Percentiles rank a stretch among this genome's conserved stretches.
Conservation (phyloP, 2,888 invertebrate species). For the Agrilus cyanescens region DNA sequence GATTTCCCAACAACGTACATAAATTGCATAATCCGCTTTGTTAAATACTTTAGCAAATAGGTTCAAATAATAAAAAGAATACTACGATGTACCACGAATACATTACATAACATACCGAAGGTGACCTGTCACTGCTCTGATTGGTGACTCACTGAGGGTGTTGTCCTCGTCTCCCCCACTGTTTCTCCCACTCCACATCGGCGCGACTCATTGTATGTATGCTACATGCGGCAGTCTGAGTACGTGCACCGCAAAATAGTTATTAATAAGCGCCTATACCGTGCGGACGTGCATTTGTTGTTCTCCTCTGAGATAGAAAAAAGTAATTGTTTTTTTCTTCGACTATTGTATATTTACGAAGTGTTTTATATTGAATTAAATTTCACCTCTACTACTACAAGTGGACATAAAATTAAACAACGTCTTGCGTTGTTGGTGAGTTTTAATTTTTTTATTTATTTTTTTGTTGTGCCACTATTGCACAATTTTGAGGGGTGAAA, state of each 20-base stretch:
- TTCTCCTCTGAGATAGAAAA: background rate
- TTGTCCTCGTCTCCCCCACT: conserved; percentile 35
- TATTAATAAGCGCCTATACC: conserved; percentile 4
- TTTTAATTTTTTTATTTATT: too few species aligned
- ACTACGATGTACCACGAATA: conserved; percentile 14
- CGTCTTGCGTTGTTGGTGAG: too few species aligned
- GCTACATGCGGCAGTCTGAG: conserved; percentile 8
- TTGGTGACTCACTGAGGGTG: conserved; percentile 41
- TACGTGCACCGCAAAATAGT: conserved; percentile 10
- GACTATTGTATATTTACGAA: too few species aligned
- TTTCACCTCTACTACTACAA: too few species aligned
- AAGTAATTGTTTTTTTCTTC: conserved; percentile 5
- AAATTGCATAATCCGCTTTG: background rate
- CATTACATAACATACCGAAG: conserved; percentile 36
- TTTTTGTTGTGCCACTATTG: too few species aligned
- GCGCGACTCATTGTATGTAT: conserved; percentile 16
- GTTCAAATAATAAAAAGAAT: too few species aligned
- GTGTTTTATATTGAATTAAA: too few species aligned
- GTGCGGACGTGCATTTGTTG: conserved; percentile 1
- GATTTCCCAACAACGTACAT: background rate
- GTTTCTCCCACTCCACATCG: conserved; percentile 18
- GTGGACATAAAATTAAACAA: too few species aligned
- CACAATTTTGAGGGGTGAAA: too few species aligned
- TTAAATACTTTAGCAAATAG: background rate
- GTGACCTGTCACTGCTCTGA: conserved; percentile 39